Conservation (phyloP, 2,888 invertebrate species). For the Hetaerina titia region DNA sequence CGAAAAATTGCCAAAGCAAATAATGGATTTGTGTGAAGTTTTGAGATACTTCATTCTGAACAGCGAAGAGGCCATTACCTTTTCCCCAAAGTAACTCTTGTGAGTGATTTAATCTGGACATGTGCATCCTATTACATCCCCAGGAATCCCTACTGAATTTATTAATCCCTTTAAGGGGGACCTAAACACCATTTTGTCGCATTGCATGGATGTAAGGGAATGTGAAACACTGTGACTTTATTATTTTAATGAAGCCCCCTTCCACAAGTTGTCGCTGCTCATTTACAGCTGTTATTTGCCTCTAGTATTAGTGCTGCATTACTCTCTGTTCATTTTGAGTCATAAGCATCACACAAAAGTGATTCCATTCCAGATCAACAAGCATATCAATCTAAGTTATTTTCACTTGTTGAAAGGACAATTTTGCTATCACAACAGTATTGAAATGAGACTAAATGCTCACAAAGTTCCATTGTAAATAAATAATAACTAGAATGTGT, state of each 20-base stretch:
- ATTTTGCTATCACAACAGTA: slow-evolving; percentile 67
- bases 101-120: slow-evolving; percentile 63
- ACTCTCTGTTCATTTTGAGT: slow-evolving; percentile 64
- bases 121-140: slow-evolving; percentile 56
- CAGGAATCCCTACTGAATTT: slow-evolving; percentile 14
- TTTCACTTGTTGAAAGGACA: slow-evolving; percentile 67
- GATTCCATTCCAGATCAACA: slow-evolving; percentile 66
- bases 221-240: slow-evolving; percentile 47
- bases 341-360: slow-evolving; percentile 60
- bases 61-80: not conserved
- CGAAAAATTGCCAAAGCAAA: slow-evolving; percentile 11
- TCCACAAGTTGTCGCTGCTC: slow-evolving; percentile 57
- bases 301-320: slow-evolving; percentile 67
- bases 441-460: slow-evolving; percentile 67
- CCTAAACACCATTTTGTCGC: slow-evolving; percentile 35
- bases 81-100: slow-evolving; percentile 40
- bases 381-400: slow-evolving; percentile 67
- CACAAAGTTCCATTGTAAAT: slow-evolving; percentile 66
- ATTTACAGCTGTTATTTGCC: slow-evolving; percentile 50
- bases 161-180: not conserved
- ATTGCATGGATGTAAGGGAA: slow-evolving; percentile 49
- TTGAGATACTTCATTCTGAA: slow-evolving; percentile 29
- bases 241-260: slow-evolving; percentile 49
- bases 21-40: slow-evolving; percentile 30
- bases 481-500: slow-evolving; percentile 62